Percentiles rank a stretch among this genome's conserved stretches.
These are phyloP conservation scores for Lepidurus arcticus DNA, from an alignment of 1,140 invertebrate genomes.

Conservation along the genomic window DNA sequence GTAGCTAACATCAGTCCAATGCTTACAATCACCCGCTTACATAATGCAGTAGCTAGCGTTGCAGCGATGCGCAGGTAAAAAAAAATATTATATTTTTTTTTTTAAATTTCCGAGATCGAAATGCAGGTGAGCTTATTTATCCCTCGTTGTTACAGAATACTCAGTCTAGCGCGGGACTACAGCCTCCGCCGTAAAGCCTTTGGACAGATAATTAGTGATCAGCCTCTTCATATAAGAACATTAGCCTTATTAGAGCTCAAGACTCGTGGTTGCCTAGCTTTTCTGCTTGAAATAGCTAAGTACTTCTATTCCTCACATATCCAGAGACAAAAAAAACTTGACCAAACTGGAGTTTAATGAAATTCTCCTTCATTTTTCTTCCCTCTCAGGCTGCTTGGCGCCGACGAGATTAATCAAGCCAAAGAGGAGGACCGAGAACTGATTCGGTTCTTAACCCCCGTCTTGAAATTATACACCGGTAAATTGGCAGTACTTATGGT, in stretches of 20 bases:
- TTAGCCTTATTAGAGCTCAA: constrained; percentile 53
- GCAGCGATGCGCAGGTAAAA: constrained; percentile 50
- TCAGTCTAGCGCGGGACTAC: constrained; percentile 53
- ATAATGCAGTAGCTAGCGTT: constrained; percentile 51
- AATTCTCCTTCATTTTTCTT: background rate
- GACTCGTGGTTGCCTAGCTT: constrained; percentile 44
- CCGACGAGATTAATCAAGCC: constrained; percentile 45
- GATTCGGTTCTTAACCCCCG: constrained; percentile 52
- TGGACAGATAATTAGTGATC: constrained; percentile 48
- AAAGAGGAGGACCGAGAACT: constrained; percentile 45
- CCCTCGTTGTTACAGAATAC: constrained; percentile 44
- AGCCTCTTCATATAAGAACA: constrained; percentile 53
- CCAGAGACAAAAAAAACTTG: background rate
- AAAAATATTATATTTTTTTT: no score
- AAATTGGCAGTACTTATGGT: constrained; percentile 51
- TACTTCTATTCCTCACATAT: background rate
- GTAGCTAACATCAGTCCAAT: constrained; percentile 54
- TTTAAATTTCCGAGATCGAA: background rate
- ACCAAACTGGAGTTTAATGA: background rate
- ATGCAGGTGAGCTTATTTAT: constrained; percentile 28
- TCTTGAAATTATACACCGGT: constrained; percentile 55
- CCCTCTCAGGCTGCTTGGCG: constrained; percentile 45
- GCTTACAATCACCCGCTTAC: constrained; percentile 55
- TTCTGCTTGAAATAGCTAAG: constrained; percentile 43
- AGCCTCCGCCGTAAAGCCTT: constrained; percentile 49